Evolutionary conservation across 2,113 vertebrate genomes (phyloP).

Genomic region (Prionailurus viverrinus): DNA sequence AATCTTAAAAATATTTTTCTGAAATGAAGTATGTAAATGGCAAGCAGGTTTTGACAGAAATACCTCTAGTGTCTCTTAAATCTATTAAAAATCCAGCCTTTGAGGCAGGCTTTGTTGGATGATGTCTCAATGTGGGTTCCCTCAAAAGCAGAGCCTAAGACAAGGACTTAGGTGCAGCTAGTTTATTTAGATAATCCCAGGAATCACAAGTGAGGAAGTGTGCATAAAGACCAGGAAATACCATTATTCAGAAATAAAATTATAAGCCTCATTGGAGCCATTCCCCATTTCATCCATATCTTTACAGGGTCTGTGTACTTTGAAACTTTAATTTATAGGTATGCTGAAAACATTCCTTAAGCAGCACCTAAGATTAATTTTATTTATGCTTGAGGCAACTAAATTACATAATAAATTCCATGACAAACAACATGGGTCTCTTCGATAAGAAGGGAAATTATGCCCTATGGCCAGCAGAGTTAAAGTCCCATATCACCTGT

Average conservation of each 20-base stretch:
- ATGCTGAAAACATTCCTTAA: not conserved
- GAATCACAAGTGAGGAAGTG: not conserved
- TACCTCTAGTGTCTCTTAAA: not conserved
- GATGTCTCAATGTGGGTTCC: not conserved
- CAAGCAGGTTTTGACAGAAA: not conserved
- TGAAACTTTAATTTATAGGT: not conserved
- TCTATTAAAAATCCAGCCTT: not conserved
- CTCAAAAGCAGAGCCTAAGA: not conserved
- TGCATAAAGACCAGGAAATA: slow-evolving; percentile 26
- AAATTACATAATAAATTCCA: not conserved
- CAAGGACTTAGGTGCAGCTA: not conserved
- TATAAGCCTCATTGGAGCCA: not conserved
- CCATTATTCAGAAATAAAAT: not conserved
- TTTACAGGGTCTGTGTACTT: not conserved
- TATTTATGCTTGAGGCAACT: not conserved
- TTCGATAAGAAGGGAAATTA: slow-evolving; percentile 32
- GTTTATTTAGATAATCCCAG: not conserved
- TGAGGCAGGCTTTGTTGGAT: not conserved
- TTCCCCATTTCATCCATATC: not conserved
- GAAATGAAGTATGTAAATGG: not conserved
- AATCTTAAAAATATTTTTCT: not conserved
- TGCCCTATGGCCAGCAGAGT: not conserved
- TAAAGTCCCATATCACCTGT: not conserved
- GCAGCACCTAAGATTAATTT: not conserved
- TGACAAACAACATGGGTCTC: not conserved